These are phyloP conservation scores for Lymantria dispar DNA, from an alignment of 2,888 invertebrate species.

Conservation along the genomic window DNA sequence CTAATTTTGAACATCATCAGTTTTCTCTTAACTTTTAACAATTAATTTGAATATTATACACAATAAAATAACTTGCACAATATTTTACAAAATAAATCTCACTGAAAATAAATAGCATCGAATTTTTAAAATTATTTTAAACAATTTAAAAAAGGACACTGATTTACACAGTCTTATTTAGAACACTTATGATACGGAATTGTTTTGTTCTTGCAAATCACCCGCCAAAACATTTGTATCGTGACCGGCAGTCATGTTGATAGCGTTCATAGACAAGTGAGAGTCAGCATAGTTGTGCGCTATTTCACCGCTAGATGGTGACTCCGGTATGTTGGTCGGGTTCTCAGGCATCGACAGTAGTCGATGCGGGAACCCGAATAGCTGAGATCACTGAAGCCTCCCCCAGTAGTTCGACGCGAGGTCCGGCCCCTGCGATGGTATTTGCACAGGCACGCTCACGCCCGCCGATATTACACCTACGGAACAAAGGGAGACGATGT, in stretches of 20 bases:
- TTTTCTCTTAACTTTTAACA: constrained; percentile 49
- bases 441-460: constrained; percentile 95
- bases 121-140: constrained; percentile 1
- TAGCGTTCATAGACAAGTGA: constrained; percentile 70
- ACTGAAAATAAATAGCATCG: constrained; percentile 30
- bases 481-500: constrained; percentile 51
- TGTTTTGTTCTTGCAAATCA: constrained; percentile 65
- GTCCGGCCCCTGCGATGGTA: constrained; percentile 92
- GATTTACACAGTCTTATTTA: constrained; percentile 25
- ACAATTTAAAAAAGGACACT: constrained; percentile 13
- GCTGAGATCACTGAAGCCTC: constrained; percentile 95
- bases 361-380: constrained; percentile 92
- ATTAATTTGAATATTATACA: constrained; percentile 29
- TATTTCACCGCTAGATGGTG: constrained; percentile 74
- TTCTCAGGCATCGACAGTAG: constrained; percentile 85
- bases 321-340: constrained; percentile 72
- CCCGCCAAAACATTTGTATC: constrained; percentile 70
- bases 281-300: constrained; percentile 77
- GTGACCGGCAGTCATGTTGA: constrained; percentile 81
- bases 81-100: constrained; percentile 46
- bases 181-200: constrained; percentile 61
- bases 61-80: constrained; percentile 47
- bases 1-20: constrained; percentile 81
- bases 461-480: constrained; percentile 96
- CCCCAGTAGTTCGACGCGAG: constrained; percentile 94